A percentile compares a stretch with the other conserved stretches of the same genome.
These are phyloP conservation scores for Alentia gelatinosa DNA, from an alignment of 2,888 invertebrate species.

Conservation along the genomic window DNA sequence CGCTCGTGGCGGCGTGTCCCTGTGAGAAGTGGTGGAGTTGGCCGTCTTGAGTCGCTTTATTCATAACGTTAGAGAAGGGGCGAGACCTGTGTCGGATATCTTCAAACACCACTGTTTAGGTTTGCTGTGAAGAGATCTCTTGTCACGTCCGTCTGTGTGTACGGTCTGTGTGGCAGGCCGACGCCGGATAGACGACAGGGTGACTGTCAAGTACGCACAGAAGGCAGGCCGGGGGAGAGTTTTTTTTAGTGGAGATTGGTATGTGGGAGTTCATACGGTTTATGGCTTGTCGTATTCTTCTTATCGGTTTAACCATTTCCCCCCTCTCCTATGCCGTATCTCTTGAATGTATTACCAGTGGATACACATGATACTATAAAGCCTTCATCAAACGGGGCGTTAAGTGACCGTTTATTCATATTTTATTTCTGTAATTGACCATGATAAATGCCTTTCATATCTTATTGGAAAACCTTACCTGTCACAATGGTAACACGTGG, in stretches of 20 bases:
- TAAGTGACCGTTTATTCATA: no score
- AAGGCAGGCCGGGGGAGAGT: neutral
- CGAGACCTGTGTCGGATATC: neutral
- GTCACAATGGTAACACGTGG: no score
- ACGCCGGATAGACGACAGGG: neutral
- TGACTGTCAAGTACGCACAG: neutral
- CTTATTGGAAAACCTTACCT: no score
- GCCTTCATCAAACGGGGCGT: no score
- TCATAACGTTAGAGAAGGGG: neutral
- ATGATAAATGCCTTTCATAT: no score
- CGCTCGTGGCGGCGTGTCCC: neutral
- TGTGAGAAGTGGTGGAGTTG: neutral
- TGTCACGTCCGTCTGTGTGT: neutral
- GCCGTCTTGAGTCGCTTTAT: neutral
- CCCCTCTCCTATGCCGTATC: neutral
- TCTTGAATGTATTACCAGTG: neutral
- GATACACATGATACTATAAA: neutral
- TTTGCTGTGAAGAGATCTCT: neutral
- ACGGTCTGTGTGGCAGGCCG: neutral
- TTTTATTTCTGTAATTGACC: no score
- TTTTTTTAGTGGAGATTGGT: neutral
- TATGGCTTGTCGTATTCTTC: neutral
- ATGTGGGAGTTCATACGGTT: neutral
- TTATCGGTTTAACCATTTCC: neutral
- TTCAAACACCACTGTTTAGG: neutral